Base-by-base conservation (phyloP, 2,888 invertebrate species). In the Patella pellucida region DNA sequence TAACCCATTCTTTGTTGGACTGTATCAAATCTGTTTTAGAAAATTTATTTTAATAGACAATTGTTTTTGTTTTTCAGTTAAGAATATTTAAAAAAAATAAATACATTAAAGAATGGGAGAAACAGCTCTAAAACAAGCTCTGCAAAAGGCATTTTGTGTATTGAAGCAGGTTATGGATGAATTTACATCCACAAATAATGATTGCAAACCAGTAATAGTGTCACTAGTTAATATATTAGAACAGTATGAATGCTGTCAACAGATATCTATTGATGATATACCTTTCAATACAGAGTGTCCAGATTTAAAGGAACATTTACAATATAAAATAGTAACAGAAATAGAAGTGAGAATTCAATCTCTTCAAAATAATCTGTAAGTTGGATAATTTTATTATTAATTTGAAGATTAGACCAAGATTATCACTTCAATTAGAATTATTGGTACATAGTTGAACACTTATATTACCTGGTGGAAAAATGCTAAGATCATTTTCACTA, bases 171-270 rank as follows among this genome's bases (percentile, higher is more conserved):
- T 23, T 23, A 23, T 19, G 19, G 3, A 62, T 12, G 23, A 62
- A 19, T 62, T 2, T 11, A n/a, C 62, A 23, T 3, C 19, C 23
- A 23, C 62, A 23, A 62, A 62, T 62, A 62, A 12, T 23, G 62
- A 62, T 23, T 62, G 62, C 23, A 3, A 62, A 12, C 19, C 19
- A 62, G 23, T 62, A 23, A 62, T 62, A 2, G 16, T 23, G 19
- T 62, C 62, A 62, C 23, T 62, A 62, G 19, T 19, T 62, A 62
- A 62, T 23, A 62, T 19, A 23, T 62, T 62, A 62, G 62, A 62
- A 62, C 62, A 62, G 23, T 23, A 62, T 62, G 62, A 62, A 62
- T 23, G 23, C 11, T 62, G 62, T 23, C 19, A 23, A 19, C 11
- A 14, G 3, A 62, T 23, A 11, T 23, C 62, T 12, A 23, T 15